Evolutionary conservation across 1,140 invertebrate genomes (phyloP), one percentile per base, ranked within the genome.

Genomic region (Drosophila jambulina): DNA sequence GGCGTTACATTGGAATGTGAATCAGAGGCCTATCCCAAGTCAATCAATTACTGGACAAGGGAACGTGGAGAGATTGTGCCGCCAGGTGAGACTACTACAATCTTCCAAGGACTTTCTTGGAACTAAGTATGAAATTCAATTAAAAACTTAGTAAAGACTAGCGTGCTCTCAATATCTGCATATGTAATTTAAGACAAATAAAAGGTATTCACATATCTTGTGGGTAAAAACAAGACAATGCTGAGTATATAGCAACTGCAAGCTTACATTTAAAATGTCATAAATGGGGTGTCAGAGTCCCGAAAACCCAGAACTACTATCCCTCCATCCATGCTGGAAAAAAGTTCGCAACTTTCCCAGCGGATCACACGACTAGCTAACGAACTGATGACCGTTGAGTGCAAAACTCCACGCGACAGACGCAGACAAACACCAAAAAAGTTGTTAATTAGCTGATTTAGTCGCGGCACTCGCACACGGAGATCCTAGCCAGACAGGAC

Each of bases 11-110:
- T 97, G 54, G 96, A 98, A 82, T 98, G 97, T 83, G 95, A 95
- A 76, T 97, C 96, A 0, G 97, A 98, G 92, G 97, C 97, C 2
- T 97, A 95, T 94, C 97, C 97, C 1, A 97, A 97, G 90, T 97
- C 97, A 23, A 96, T 97, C 56, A 97, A 97, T 91, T 97, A 97
- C 91, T 97, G 96, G 96, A 96, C 95, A 25, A 94, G 95, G 75
- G 96, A 97, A 70, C 95, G 94, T 34, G 96, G 96, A 58, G 96
- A 96, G 90, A 97, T 96, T 76, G 95, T 97, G 81, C 94, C 96
- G 27, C 95, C 96, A 94, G 96, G 96, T 97, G 94, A 94, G 94
- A 59, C 0, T 23, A 23, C 9, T 12, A 10, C 0, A 48, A 36
- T 54, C 42, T 54, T 48, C 8, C 12, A 49, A 29, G 0, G 13